These are phyloP conservation scores for Crepidodera aurea DNA, from an alignment of 2,888 invertebrate genomes.

Conservation along the genomic window DNA sequence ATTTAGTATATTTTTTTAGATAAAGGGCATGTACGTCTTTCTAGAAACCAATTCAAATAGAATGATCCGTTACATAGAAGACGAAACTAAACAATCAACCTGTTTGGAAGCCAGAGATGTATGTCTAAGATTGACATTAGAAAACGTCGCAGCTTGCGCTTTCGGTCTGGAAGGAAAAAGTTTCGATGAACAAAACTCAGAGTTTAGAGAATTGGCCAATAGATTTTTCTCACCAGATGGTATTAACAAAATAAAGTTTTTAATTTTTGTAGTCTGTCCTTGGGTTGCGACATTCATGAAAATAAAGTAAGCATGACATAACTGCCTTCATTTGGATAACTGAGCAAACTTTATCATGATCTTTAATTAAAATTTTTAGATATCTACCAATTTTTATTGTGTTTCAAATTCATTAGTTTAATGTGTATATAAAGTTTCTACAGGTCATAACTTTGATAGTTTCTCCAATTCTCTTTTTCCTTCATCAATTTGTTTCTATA, in stretches of 20 bases:
- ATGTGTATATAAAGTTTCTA: no score
- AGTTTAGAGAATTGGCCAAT: conserved; percentile 47
- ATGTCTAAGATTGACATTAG: conserved; percentile 51
- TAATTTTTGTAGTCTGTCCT: conserved; percentile 20
- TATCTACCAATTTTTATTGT: neutral
- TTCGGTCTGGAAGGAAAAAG: conserved; percentile 61
- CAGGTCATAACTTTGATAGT: no score
- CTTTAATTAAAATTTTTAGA: neutral
- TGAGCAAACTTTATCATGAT: neutral
- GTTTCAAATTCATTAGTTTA: no score
- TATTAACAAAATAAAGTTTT: conserved; percentile 7
- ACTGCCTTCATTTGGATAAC: neutral
- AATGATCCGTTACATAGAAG: conserved; percentile 59
- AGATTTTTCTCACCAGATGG: conserved; percentile 37
- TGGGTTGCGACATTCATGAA: conserved; percentile 28
- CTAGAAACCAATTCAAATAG: conserved; percentile 60
- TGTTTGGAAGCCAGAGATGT: conserved; percentile 59
- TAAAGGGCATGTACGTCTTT: conserved; percentile 63
- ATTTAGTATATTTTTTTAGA: conserved; percentile 48
- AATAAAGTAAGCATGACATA: conserved; percentile 29
- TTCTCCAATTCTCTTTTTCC: no score
- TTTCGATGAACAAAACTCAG: conserved; percentile 51
- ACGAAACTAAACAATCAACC: conserved; percentile 49
- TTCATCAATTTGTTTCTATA: no score
- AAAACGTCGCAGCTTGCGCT: conserved; percentile 62